Conservation (phyloP, 2,888 invertebrate genomes). For the Agrochola litura region DNA sequence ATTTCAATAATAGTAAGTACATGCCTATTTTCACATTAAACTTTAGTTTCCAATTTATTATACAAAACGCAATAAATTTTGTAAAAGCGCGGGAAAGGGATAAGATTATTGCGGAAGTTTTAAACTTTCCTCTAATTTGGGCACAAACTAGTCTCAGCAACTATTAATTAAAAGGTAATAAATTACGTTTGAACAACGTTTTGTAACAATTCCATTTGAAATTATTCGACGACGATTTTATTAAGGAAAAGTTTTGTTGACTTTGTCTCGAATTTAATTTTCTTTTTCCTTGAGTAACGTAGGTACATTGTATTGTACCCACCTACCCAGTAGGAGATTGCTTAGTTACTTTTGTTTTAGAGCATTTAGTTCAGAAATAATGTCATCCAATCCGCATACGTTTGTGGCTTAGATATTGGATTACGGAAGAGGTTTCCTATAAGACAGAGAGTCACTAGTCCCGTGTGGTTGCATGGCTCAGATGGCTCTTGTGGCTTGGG, state of each 20-base stretch:
- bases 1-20: conserved; percentile 14
- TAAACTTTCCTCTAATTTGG: conserved; percentile 58
- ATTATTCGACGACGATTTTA: conserved; percentile 51
- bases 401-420: conserved; percentile 53
- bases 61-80: conserved; percentile 41
- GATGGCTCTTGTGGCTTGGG: conserved; percentile 5
- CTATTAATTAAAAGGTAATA: conserved; percentile 62
- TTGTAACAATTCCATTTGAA: conserved; percentile 37
- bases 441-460: conserved; percentile 24
- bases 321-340: neutral
- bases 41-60: conserved; percentile 26
- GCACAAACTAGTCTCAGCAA: conserved; percentile 50
- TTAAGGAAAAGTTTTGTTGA: conserved; percentile 55
- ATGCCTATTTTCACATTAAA: conserved; percentile 15
- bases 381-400: conserved; percentile 43
- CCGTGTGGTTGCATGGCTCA: conserved; percentile 43
- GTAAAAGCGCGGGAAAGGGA: conserved; percentile 69
- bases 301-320: neutral
- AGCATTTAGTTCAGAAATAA: conserved; percentile 11
- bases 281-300: conserved; percentile 17
- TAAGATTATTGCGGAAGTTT: conserved; percentile 69
- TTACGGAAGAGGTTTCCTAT: conserved; percentile 56
- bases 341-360: neutral
- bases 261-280: conserved; percentile 40
- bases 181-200: conserved; percentile 49